Conservation (phyloP, 2,888 invertebrate genomes). For the Amblyteles armatorius region DNA sequence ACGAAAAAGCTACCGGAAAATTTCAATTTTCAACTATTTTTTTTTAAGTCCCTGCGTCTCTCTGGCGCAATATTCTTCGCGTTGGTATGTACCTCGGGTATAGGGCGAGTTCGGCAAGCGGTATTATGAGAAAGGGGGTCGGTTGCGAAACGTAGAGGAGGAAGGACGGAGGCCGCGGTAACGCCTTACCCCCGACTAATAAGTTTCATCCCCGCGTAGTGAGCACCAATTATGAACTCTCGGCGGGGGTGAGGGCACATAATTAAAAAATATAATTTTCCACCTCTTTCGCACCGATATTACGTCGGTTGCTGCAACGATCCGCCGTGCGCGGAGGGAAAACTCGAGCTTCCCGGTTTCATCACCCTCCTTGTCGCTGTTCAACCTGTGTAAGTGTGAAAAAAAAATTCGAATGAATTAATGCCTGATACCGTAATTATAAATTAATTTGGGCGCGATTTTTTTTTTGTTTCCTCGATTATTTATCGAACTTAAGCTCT, state of each 20-base stretch:
- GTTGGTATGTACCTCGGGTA: slow-evolving; percentile 72
- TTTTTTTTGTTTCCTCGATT: too few species aligned
- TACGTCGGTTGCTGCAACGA: slow-evolving; percentile 54
- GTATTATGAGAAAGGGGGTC: slow-evolving; percentile 49
- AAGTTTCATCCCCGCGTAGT: slow-evolving; percentile 84
- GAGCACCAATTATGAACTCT: slow-evolving; percentile 84
- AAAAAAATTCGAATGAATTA: not conserved
- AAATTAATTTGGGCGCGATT: not conserved
- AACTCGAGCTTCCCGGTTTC: not conserved
- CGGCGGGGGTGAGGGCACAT: slow-evolving; percentile 70
- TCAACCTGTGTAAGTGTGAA: not conserved
- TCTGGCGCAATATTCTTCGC: slow-evolving; percentile 72
- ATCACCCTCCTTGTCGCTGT: not conserved
- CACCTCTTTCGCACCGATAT: slow-evolving; percentile 63
- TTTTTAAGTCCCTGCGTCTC: slow-evolving; percentile 71
- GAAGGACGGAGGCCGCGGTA: slow-evolving; percentile 57
- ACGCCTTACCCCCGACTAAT: slow-evolving; percentile 77
- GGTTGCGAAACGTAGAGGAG: slow-evolving; percentile 31
- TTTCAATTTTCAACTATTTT: too few species aligned
- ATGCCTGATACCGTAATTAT: not conserved
- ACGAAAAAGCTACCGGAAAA: too few species aligned
- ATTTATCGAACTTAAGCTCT: too few species aligned
- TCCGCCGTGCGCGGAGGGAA: slow-evolving; percentile 24
- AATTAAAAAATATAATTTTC: slow-evolving; percentile 83
- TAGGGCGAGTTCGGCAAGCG: slow-evolving; percentile 64